A percentile compares a stretch with the other conserved stretches of the same genome.
Conservation (phyloP, 2,888 invertebrate species). For the Cataglyphis rosenhaueri region DNA sequence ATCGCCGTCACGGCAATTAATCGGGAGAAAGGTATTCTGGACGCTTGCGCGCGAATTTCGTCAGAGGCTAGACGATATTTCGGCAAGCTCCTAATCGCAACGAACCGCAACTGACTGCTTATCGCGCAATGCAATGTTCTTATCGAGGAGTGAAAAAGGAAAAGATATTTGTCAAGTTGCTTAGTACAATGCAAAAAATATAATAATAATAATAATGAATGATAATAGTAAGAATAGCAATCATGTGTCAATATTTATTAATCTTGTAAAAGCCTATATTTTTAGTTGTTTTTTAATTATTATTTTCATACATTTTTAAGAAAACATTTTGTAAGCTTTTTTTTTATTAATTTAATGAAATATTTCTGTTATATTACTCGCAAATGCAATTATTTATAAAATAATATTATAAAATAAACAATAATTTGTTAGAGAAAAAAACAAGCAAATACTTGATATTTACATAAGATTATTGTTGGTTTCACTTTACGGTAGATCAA, state of each 20-base stretch:
- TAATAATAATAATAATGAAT: background rate
- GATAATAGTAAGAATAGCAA: too few relatives aligned
- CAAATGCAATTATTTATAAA: background rate
- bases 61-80: conserved; percentile 35
- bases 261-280: background rate
- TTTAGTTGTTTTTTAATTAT: background rate
- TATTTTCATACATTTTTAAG: background rate
- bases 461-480: background rate
- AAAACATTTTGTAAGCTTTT: background rate
- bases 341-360: background rate
- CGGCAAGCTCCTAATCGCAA: conserved; percentile 33
- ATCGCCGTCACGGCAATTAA: conserved; percentile 78
- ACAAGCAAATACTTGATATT: background rate
- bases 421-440: background rate
- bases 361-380: background rate
- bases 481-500: conserved; percentile 1
- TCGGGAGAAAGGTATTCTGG: conserved; percentile 73
- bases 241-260: background rate
- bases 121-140: conserved; percentile 14
- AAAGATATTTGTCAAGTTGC: background rate
- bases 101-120: conserved; percentile 30
- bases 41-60: conserved; percentile 30
- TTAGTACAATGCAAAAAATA: background rate
- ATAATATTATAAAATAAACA: background rate
- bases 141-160: background rate